Percentiles rank a stretch among this genome's conserved stretches.
Conservation (phyloP, 23 tunicate species). For the Halocynthia aurantium region DNA sequence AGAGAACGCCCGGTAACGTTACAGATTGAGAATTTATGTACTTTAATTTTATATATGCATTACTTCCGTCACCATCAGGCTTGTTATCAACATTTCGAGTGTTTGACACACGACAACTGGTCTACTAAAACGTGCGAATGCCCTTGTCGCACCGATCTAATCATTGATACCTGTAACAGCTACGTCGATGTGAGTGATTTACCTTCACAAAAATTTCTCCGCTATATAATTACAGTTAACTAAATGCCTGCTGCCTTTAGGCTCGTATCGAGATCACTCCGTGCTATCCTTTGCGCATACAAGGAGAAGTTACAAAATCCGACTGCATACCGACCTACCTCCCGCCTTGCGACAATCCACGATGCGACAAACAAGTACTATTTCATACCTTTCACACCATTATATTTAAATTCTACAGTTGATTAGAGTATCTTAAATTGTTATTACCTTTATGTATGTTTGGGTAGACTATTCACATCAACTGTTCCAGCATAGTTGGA, state of each 20-base stretch:
- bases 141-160: conserved; percentile 6
- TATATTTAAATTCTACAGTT: not conserved
- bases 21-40: too few species aligned
- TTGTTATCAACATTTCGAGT: not conserved
- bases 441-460: not conserved
- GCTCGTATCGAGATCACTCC: conserved; percentile 3
- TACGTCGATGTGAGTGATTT: not conserved
- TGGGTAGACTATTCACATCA: not conserved
- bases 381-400: not conserved
- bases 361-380: conserved; percentile 1
- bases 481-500: conserved; percentile 8
- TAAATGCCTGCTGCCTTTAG: not conserved
- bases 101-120: conserved; percentile 5
- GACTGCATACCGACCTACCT: not conserved
- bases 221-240: not conserved
- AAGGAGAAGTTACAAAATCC: not conserved
- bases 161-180: not conserved
- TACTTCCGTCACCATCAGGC: not conserved
- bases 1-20: too few species aligned
- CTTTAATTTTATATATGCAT: not conserved
- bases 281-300: not conserved
- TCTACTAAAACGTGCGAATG: conserved; percentile 7
- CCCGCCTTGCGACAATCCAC: conserved; percentile 6
- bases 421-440: too few species aligned
- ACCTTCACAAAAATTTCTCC: too few species aligned